Evolutionary conservation across 1,140 invertebrate genomes (phyloP), one percentile per base, ranked within the genome.

Genomic region (Drosophila mauritiana): DNA sequence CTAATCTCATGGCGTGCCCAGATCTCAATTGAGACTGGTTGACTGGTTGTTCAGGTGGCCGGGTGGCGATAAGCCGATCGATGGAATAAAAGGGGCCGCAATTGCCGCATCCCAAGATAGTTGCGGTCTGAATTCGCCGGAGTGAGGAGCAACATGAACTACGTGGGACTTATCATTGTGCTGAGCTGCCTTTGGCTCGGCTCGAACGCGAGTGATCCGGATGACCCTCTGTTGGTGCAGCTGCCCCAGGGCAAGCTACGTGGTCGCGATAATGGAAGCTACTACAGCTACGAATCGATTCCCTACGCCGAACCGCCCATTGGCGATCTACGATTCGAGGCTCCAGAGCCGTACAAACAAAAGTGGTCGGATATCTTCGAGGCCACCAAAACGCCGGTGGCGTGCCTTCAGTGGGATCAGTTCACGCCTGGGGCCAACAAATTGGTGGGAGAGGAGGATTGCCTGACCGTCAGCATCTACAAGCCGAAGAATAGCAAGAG

Each of bases 261-360:
- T 34, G 94, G 94, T 92, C 93, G 80, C 92, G 94, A 91, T 91
- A 74, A 91, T 49, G 85, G 74, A 0, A 40, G 84, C 15, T 93
- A 92, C 63, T 93, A 91, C 40, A 93, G 93, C 52, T 94, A 93
- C 58, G 92, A 93, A 75, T 93, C 93, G 1, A 91, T 94, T 25
- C 93, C 92, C 1, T 93, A 93, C 75, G 93, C 93, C 5, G 79
- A 93, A 59, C 91, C 93, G 39, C 93, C 93, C 0, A 34, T 92
- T 1, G 93, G 93, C 36, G 72, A 91, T 25, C 73, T 93, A 4
- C 75, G 93, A 34, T 93, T 94, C 25, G 70, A 89, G 40, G 31
- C 74, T 4, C 84, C 83, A 3, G 20, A 61, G 7, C 43, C 77
- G 0, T 83, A 75, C 34, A 13, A 4, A 0, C 17, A 49, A 8